Percentiles rank a stretch among this genome's conserved stretches.
These are phyloP conservation scores for Drosophila lacteicornis DNA, from an alignment of 1,140 invertebrate species.

Conservation along the genomic window DNA sequence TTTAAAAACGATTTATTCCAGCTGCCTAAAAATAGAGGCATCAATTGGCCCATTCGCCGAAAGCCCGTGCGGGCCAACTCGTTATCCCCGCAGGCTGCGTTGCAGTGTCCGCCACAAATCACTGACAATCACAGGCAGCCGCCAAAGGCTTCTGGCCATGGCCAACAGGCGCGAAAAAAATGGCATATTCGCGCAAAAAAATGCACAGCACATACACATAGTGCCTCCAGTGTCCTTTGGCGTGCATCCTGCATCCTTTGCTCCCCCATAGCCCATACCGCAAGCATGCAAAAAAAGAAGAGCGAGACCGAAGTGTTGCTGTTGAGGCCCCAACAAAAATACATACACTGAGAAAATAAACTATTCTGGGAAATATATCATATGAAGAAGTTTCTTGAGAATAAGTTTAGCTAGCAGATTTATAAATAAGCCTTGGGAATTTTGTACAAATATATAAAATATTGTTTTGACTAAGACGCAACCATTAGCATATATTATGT, in stretches of 20 bases:
- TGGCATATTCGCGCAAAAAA: slow-evolving; percentile 51
- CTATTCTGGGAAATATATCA: neutral
- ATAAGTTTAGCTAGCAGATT: no score
- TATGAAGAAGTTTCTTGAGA: neutral
- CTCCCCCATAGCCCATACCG: neutral
- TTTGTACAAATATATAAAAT: no score
- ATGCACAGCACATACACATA: slow-evolving; percentile 10
- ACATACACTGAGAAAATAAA: neutral
- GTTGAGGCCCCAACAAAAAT: slow-evolving; percentile 46
- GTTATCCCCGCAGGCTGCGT: slow-evolving; percentile 19
- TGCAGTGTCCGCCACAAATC: slow-evolving; percentile 56
- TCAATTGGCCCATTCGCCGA: slow-evolving; percentile 28
- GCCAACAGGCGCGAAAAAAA: slow-evolving; percentile 46
- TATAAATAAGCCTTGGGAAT: no score
- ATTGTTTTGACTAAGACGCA: neutral
- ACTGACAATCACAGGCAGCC: slow-evolving; percentile 65
- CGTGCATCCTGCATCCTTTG: slow-evolving; percentile 35
- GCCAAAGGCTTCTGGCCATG: slow-evolving; percentile 40
- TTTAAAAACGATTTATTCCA: slow-evolving; percentile 28
- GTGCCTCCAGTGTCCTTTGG: slow-evolving; percentile 12
- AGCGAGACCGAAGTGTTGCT: slow-evolving; percentile 56
- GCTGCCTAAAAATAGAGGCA: slow-evolving; percentile 39
- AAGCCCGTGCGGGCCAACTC: slow-evolving; percentile 8
- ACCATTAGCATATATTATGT: no score
- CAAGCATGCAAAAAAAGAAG: neutral